Conservation (phyloP, 1,140 invertebrate species). For the Colletes gigas region DNA sequence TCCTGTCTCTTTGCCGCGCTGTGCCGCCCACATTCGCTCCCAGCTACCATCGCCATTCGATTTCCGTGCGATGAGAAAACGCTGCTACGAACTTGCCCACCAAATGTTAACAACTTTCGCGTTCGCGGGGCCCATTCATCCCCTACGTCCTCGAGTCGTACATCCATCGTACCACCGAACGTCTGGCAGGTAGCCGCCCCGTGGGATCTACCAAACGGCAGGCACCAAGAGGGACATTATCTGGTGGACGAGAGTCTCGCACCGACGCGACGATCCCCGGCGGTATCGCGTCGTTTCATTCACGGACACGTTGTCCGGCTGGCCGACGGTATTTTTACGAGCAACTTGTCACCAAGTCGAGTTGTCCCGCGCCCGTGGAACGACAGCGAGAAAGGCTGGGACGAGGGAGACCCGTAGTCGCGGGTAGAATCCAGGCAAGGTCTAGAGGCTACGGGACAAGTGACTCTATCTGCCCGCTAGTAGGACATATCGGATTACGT, state of each 20-base stretch:
- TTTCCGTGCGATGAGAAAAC: no score
- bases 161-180: no score
- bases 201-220: no score
- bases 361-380: constrained; percentile 51
- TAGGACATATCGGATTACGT: constrained; percentile 76
- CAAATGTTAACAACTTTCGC: no score
- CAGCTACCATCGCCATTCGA: no score
- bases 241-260: constrained; percentile 17
- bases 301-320: constrained; percentile 32
- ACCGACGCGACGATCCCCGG: constrained; percentile 6
- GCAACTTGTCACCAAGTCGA: constrained; percentile 66
- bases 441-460: constrained; percentile 60
- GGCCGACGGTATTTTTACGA: constrained; percentile 52
- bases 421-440: constrained; percentile 7
- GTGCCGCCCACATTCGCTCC: not conserved
- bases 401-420: not conserved
- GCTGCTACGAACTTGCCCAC: no score
- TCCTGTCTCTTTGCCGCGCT: not conserved
- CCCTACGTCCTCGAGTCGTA: no score
- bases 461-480: constrained; percentile 73
- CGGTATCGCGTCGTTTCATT: constrained; percentile 45
- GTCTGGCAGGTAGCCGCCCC: not conserved
- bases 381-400: not conserved
- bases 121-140: no score
- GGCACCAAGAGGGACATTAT: constrained; percentile 32